Evolutionary conservation across 2,888 invertebrate species (phyloP).

Genomic region (Pheosia tremula): DNA sequence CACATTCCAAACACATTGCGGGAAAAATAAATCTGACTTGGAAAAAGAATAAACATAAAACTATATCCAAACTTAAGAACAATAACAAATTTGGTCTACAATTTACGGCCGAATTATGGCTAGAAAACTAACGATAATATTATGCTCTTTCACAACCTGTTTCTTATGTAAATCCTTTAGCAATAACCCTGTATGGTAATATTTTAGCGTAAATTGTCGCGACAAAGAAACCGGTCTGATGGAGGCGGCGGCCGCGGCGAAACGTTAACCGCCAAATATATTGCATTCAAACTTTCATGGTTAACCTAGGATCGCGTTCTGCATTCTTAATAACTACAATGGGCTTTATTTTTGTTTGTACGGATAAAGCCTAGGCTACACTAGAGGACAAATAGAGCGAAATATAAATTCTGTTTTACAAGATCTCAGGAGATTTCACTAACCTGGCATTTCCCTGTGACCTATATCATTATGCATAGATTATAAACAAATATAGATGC

Average conservation of each 20-base stretch:
- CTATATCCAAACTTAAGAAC: neutral
- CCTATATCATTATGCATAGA: no score
- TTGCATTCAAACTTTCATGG: conserved; percentile 17
- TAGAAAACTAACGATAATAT: neutral
- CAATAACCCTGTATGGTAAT: conserved; percentile 2
- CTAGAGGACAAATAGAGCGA: neutral
- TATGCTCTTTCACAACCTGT: neutral
- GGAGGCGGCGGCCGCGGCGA: conserved; percentile 4
- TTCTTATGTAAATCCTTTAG: neutral
- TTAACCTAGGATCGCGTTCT: conserved; percentile 9
- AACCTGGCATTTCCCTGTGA: no score
- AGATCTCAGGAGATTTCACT: no score
- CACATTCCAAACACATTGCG: no score
- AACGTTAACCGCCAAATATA: conserved; percentile 14
- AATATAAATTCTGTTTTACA: neutral
- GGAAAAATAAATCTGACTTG: neutral
- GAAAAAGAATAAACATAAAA: no score
- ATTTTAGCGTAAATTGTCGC: neutral
- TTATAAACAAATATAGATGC: no score
- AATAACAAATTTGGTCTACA: neutral
- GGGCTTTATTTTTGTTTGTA: neutral
- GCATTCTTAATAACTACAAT: conserved; percentile 11
- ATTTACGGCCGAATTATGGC: neutral
- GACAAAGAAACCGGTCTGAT: conserved; percentile 24
- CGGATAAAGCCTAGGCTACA: neutral